Evolutionary conservation across 2,113 vertebrate genomes (phyloP), one percentile per base, ranked within the genome.

Genomic region (Heloderma charlesbogerti): DNA sequence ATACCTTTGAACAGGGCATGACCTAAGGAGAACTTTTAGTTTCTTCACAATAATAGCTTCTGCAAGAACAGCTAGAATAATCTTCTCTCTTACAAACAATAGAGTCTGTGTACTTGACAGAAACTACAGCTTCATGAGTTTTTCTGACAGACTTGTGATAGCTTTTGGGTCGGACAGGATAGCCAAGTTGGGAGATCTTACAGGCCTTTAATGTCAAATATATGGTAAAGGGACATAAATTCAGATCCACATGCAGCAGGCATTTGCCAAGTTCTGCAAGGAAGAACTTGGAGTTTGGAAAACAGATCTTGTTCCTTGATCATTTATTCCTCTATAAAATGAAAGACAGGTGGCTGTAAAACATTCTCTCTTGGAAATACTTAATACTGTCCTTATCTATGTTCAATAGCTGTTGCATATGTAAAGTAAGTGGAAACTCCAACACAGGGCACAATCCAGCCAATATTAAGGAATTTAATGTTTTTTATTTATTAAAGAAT

Each of bases 91-190:
- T 13, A 48, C 8, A 80, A 16, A 88, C 40, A 79, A 48, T 88
- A 66, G 60, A 67, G 60, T 29, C 67, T 67, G 63, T 88, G 57
- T 88, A 18, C 37, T 88, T 79, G 60, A 79, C 31, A 88, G 57
- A 88, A 87, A 79, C 57, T 88, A 31, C 40, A 80, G 40, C 72
- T 45, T 66, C 86, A 60, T 51, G 51, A 29, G n/a, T 63, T 75
- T 63, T 78, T 66, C 57, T 88, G 74, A 63, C 74, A 88, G 37
- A 37, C 86, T 88, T 60, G 51, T 75, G 29, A 54, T 88, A 43
- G 37, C 57, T 88, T 79, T 88, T 48, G 80, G 87, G 60, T 80
- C 31, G 67, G 31, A 79, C 18, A 25, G 12, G 10, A 37, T 8
- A 80, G 75, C 60, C 75, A 27, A n/a, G 60, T 48, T 88, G 16